A percentile compares a stretch with the other conserved stretches of the same genome.
Evolutionary conservation across 2,797 vertebrate genomes (phyloP).

Genomic region (Hirundo rustica): DNA sequence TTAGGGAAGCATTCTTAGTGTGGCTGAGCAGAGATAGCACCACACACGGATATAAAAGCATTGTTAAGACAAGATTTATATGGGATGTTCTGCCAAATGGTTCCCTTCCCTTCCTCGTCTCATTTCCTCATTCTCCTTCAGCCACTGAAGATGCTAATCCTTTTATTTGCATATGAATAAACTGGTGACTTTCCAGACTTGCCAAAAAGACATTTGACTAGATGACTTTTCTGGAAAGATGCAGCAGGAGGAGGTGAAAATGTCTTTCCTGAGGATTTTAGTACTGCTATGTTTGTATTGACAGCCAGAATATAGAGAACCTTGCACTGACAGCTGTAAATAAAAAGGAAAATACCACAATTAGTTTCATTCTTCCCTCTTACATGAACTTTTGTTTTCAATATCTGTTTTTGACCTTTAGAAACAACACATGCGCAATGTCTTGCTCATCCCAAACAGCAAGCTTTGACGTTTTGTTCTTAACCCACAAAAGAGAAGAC

Average conservation of each 20-base stretch:
- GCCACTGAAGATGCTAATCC: background rate
- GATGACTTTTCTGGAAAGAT: background rate
- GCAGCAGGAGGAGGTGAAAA: background rate
- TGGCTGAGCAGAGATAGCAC: slow-evolving; percentile 54
- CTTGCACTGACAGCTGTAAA: background rate
- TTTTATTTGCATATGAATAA: background rate
- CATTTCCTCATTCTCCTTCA: slow-evolving; percentile 62
- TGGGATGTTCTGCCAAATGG: slow-evolving; percentile 50
- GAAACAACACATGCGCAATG: background rate
- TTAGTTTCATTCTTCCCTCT: background rate
- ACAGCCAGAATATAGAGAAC: background rate
- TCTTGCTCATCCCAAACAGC: background rate
- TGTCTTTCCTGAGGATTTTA: background rate
- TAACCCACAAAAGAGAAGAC: background rate
- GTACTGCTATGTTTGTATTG: background rate
- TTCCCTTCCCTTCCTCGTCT: slow-evolving; percentile 60
- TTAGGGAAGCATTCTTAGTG: background rate
- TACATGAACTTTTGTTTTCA: background rate
- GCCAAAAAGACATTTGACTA: background rate
- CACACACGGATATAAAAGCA: background rate
- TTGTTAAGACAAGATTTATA: slow-evolving; percentile 10
- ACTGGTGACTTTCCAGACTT: background rate
- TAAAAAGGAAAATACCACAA: background rate
- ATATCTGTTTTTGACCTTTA: background rate
- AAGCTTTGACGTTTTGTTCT: background rate